Conservation (phyloP, 2,113 vertebrate species). For the Vombatus ursinus region DNA sequence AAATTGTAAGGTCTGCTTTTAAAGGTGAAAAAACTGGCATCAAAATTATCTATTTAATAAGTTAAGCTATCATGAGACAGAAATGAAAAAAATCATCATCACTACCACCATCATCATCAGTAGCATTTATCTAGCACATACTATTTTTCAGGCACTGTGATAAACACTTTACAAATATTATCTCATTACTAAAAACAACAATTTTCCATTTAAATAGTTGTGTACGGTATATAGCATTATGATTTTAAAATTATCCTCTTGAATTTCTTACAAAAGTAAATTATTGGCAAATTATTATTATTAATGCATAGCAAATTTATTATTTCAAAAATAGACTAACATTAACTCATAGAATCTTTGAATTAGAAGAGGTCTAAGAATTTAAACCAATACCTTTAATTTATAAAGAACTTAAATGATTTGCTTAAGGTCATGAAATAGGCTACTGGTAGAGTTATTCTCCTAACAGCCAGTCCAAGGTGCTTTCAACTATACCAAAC, state of each 20-base stretch:
- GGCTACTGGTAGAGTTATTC: too few relatives aligned
- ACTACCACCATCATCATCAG: neutral
- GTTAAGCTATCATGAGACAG: neutral
- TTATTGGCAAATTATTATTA: neutral
- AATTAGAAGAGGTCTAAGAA: too few relatives aligned
- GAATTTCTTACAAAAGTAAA: neutral
- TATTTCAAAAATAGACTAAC: neutral
- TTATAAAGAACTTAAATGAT: too few relatives aligned
- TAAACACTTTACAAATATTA: neutral
- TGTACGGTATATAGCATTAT: neutral
- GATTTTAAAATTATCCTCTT: neutral
- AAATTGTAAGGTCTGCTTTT: neutral
- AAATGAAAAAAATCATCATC: neutral
- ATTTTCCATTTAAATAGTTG: neutral
- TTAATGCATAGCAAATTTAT: neutral
- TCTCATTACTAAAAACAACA: neutral
- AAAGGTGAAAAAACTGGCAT: neutral
- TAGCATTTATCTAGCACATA: neutral
- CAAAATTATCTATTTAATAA: neutral
- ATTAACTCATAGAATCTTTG: too few relatives aligned
- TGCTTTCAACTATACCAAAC: too few relatives aligned
- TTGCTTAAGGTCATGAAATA: too few relatives aligned
- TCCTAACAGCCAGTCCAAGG: too few relatives aligned
- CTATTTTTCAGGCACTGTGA: neutral
- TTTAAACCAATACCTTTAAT: too few relatives aligned